Evolutionary conservation across 1,140 invertebrate genomes (phyloP).

Genomic region (Himalopsyche phryganea): DNA sequence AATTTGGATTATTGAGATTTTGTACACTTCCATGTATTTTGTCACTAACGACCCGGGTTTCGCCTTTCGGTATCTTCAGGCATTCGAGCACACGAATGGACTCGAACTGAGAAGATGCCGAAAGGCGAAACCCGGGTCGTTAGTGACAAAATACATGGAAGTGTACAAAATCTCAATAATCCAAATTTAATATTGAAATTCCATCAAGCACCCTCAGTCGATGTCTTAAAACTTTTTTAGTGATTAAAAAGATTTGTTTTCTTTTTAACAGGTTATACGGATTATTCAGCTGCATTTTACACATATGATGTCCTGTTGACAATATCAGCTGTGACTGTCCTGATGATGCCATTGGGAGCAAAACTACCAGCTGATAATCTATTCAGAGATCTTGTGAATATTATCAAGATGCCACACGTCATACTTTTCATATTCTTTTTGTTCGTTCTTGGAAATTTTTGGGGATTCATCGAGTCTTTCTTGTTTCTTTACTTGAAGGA

Average conservation of each 20-base stretch:
- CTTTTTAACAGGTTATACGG: constrained; percentile 60
- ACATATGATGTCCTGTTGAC: constrained; percentile 67
- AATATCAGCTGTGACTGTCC: constrained; percentile 64
- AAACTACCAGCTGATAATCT: constrained; percentile 71
- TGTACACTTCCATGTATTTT: too few species aligned
- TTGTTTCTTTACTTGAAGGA: constrained; percentile 80
- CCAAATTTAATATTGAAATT: too few species aligned
- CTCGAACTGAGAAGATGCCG: too few species aligned
- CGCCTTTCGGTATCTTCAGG: too few species aligned
- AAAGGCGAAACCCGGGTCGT: too few species aligned
- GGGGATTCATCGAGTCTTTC: constrained; percentile 83
- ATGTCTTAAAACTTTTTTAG: too few species aligned
- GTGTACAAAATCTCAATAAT: too few species aligned
- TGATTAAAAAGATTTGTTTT: background rate
- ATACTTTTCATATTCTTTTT: constrained; percentile 74
- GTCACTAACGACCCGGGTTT: too few species aligned
- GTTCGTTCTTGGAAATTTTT: constrained; percentile 73
- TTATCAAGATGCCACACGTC: constrained; percentile 71
- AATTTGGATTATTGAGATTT: too few species aligned
- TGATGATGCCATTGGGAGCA: constrained; percentile 68
- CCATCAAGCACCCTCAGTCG: too few species aligned
- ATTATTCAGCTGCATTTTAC: constrained; percentile 76
- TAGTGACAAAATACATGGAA: too few species aligned
- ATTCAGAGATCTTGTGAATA: constrained; percentile 63
- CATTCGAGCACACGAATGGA: too few species aligned